Conservation (phyloP, 2,888 invertebrate genomes). For the Mesorhabditis spiculigera region DNA sequence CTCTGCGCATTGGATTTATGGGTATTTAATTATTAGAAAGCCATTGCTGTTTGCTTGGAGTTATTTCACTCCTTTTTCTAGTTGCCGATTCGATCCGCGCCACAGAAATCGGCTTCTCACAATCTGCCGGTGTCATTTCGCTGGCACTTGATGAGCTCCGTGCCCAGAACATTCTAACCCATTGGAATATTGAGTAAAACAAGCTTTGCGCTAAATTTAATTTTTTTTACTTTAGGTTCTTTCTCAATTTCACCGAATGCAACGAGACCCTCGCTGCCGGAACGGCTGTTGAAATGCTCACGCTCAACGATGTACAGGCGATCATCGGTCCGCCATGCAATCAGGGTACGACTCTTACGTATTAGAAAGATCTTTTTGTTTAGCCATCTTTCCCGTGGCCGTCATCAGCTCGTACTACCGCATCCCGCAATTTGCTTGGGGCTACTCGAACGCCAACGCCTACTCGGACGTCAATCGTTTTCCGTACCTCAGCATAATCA, state of each 20-base stretch:
- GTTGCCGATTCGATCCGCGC: background rate
- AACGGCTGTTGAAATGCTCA: background rate
- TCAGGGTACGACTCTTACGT: background rate
- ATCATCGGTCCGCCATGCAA: constrained; percentile 5
- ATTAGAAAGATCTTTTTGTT: background rate
- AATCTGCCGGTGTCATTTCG: background rate
- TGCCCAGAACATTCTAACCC: background rate
- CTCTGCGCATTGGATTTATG: background rate
- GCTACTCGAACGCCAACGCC: constrained; percentile 5
- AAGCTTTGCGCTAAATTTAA: no score
- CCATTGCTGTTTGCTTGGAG: background rate
- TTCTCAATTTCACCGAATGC: constrained; percentile 3
- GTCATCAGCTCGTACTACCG: background rate
- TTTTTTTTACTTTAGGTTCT: background rate
- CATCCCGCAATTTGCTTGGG: background rate
- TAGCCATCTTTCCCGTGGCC: background rate
- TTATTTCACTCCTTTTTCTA: background rate
- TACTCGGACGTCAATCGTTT: constrained; percentile 19
- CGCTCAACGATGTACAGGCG: background rate
- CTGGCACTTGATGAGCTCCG: background rate
- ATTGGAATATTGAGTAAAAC: background rate
- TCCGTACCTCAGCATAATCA: constrained; percentile 25
- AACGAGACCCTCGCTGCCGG: background rate
- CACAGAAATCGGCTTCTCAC: constrained; percentile 4
- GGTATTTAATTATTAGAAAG: background rate